Base-by-base conservation (phyloP, 2,888 invertebrate species). In the Hyposoter dolosus region DNA sequence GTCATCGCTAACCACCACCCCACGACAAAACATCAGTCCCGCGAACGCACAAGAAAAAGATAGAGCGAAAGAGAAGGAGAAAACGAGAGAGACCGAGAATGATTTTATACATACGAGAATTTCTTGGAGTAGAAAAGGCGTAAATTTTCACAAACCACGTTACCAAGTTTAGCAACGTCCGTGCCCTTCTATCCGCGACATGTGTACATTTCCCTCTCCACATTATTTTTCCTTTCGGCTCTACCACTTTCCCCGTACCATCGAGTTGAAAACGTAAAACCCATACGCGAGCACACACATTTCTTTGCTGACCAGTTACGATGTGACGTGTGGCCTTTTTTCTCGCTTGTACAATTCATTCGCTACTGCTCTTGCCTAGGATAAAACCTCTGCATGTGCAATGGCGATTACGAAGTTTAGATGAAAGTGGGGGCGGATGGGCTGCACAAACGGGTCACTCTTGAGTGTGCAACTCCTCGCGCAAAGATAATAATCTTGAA, bases 11-110 rank as follows among this genome's bases (percentile, higher is more conserved):
- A 47, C 63, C 63, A 35, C 69, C 47, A 50, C 47, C 47, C 60
- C 28, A 60, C 28, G 28, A 60, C 28, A 28, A 19, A 60, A 60
- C 60, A 23, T 60, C 15, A 60, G 60, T 28, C 60, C 28, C 28
- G 60, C 56, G 28, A 60, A 60, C 28, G 28, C 28, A 28, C 15
- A 23, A 56, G 60, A 28, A 60, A 60, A 60, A 60, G 60, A 60
- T 10, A 60, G 28, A 60, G 60, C 28, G 4, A 28, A 60, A 56
- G 15, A 60, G 60, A 60, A 28, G 28, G 60, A 60, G 60, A 60
- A 60, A 12, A 28, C 40, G 87, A 85, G 68, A 82, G 74, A 72
- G 32, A 28, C 32, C 7, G 65, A 68, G 74, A 75, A 82, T 53
- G 12, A 19, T 56, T 72, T 56, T 56, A 53, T 23, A 40, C 72